phyloP scores from a whole-genome alignment of 2,888 invertebrate genomes.

The Orthosia gracilis region DNA sequence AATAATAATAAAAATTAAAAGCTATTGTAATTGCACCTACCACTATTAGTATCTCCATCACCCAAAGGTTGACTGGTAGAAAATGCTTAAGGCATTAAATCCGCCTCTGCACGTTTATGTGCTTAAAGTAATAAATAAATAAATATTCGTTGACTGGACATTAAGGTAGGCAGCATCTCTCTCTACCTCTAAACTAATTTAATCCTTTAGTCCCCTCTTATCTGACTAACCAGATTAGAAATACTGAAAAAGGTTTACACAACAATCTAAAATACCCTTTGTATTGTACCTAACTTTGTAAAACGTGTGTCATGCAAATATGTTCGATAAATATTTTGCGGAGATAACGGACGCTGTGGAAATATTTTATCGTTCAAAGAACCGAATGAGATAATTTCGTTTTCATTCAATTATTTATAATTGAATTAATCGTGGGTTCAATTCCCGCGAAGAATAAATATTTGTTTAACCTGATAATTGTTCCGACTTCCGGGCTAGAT shows the following conservation, averaged over 20 bases:
- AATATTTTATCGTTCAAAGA: conserved; percentile 60
- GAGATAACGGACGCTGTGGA: conserved; percentile 54
- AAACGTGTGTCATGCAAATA: conserved; percentile 55
- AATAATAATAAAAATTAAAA: no score
- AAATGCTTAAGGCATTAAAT: no score
- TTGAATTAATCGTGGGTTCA: conserved; percentile 32
- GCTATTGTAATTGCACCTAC: no score
- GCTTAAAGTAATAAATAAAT: no score
- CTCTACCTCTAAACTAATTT: not conserved
- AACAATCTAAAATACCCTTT: conserved; percentile 33
- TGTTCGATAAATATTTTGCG: conserved; percentile 59
- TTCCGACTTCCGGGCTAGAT: conserved; percentile 20
- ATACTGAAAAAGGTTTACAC: conserved; percentile 36
- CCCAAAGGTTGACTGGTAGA: no score
- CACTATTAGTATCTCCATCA: no score
- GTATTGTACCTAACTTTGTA: conserved; percentile 41
- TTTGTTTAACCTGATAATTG: conserved; percentile 31
- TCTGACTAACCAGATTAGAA: conserved; percentile 24
- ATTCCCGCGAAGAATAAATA: conserved; percentile 33
- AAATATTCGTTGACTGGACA: not conserved
- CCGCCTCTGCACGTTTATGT: no score
- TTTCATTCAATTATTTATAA: conserved; percentile 63
- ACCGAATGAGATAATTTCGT: conserved; percentile 64
- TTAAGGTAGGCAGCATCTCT: conserved; percentile 1
- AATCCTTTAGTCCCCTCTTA: conserved; percentile 17